A percentile compares a stretch with the other conserved stretches of the same genome.
phyloP scores from a whole-genome alignment of 2,888 invertebrate species.

The Sclerodermus sp. region DNA sequence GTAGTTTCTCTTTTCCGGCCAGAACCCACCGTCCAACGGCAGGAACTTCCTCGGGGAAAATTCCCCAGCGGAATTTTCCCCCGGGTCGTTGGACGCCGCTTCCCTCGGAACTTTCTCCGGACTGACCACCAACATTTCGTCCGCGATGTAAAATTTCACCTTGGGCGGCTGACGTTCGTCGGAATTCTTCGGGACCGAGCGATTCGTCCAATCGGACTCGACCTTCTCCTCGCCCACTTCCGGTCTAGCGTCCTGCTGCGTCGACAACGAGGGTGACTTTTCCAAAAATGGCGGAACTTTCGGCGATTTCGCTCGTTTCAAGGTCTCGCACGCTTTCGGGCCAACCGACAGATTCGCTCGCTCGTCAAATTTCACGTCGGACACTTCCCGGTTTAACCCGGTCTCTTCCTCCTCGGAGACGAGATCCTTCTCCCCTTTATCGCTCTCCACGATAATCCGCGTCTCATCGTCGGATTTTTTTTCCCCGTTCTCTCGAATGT shows the following conservation, averaged over 20 bases:
- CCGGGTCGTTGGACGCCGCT: conserved; percentile 6
- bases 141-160: conserved; percentile 52
- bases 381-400: no score
- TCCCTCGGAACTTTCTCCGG: conserved; percentile 30
- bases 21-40: conserved; percentile 61
- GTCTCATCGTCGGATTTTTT: no score
- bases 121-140: conserved; percentile 46
- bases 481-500: no score
- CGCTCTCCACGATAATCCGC: no score
- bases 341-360: background rate
- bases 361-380: no score
- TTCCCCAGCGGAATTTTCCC: conserved; percentile 3
- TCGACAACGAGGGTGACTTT: background rate
- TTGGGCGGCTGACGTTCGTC: conserved; percentile 33
- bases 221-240: no score
- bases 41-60: conserved; percentile 37
- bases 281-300: background rate
- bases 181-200: background rate
- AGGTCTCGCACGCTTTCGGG: background rate
- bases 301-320: background rate
- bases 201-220: background rate
- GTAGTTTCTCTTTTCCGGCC: conserved; percentile 66
- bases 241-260: no score
- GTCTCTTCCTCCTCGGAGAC: no score
- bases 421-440: no score